Base-by-base conservation (phyloP, 2,113 vertebrate species). In the Apodemus sylvaticus region DNA sequence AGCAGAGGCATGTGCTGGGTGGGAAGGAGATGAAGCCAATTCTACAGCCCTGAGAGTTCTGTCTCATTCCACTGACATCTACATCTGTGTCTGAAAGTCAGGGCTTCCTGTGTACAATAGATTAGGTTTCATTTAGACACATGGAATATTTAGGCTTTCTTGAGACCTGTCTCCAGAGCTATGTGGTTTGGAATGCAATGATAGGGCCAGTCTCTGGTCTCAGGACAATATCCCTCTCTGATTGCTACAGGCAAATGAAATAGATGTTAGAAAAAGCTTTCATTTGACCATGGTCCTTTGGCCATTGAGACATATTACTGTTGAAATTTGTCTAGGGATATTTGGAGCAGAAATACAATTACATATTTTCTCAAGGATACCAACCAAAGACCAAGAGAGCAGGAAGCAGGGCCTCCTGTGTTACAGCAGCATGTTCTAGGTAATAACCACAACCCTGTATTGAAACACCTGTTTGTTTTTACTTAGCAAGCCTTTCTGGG, bases 241-340 rank as follows among this genome's bases (percentile, higher is more conserved):
- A 85, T n/a, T 45, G 71, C 31, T 92, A 7, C 24, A 90, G 31
- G 14, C 13, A 74, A 92, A 39, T 92, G 45, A 86, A 94, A 39
- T n/a, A 91, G n/a, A 11, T 36, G 58, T 31, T 51, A 39, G 31
- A 48, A 62, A 88, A 87, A 17, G 24, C 48, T 62, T 39, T 42
- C 7, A 10, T 34, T 70, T 93, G 13, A 53, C 19, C 89, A 60
- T 90, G 79, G 4, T 5, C 14, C n/a, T 90, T 62, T 62, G 64
- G 26, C 58, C 66, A 74, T 73, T 96, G 58, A 92, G 24, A 82
- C 73, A 77, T 58, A 31, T 51, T 60, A 48, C 34, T 73, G 7
- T 92, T 31, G 60, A 88, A 91, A 92, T 79, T 70, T 94, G 70
- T 92, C 70, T 90, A 71, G 93, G 89, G 76, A 88, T 45, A 92